Percentiles rank a stretch among this genome's conserved stretches.
phyloP scores from a whole-genome alignment of 1,140 invertebrate species.

The Diabrotica undecimpunctata region DNA sequence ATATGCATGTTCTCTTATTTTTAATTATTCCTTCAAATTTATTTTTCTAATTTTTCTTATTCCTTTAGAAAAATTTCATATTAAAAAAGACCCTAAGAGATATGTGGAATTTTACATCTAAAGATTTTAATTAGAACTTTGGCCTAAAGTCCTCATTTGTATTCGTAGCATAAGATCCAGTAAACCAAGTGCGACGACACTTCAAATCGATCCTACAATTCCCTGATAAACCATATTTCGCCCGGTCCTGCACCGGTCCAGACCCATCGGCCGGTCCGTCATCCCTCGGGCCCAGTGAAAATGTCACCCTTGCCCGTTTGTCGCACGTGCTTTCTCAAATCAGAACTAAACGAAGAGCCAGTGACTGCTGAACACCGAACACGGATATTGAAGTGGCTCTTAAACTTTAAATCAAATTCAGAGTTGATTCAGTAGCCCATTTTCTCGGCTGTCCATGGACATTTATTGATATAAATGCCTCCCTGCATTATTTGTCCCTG shows the following conservation, averaged over 20 bases:
- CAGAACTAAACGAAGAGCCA: background rate
- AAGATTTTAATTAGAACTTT: too few species aligned
- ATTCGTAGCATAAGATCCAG: too few species aligned
- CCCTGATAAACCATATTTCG: background rate
- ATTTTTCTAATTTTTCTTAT: too few species aligned
- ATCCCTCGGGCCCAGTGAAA: constrained; percentile 3
- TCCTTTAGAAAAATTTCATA: too few species aligned
- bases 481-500: background rate
- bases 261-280: background rate
- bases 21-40: too few species aligned
- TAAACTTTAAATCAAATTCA: constrained; percentile 17
- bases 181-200: too few species aligned
- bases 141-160: too few species aligned
- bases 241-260: background rate
- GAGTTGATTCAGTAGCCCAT: constrained; percentile 6
- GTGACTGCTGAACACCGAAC: constrained; percentile 12
- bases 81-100: too few species aligned
- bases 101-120: too few species aligned
- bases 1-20: too few species aligned
- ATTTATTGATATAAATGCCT: constrained; percentile 16
- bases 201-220: too few species aligned
- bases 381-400: constrained; percentile 13
- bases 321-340: constrained; percentile 11
- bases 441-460: constrained; percentile 7
- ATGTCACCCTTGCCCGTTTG: constrained; percentile 8